Conservation (phyloP, 2,888 invertebrate species). For the Dromius quadrimaculatus region DNA sequence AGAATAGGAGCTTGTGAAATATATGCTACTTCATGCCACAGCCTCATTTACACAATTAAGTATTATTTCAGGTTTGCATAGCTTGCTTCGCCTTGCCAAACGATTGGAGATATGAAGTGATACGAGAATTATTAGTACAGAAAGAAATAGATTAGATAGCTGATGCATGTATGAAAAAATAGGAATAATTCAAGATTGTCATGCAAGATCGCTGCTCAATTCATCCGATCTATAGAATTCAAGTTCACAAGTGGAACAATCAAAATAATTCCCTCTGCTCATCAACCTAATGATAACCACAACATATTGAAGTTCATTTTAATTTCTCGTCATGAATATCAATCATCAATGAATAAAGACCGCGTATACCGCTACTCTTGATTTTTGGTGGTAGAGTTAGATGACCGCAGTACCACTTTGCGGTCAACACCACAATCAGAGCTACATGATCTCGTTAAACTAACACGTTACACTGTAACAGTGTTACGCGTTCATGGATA, state of each 20-base stretch:
- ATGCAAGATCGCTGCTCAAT: not conserved
- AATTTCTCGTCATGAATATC: no score
- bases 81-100: no score
- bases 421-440: conserved; percentile 32
- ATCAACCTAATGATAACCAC: no score
- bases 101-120: conserved; percentile 25
- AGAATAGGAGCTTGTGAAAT: conserved; percentile 40
- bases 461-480: not conserved
- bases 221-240: no score
- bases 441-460: conserved; percentile 12
- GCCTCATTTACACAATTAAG: conserved; percentile 46
- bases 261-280: no score
- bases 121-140: conserved; percentile 17
- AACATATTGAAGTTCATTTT: no score
- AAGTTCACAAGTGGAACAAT: no score
- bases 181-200: not conserved
- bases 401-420: conserved; percentile 10
- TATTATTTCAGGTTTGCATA: conserved; percentile 30
- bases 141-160: not conserved
- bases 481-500: not conserved
- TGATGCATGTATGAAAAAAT: conserved; percentile 19
- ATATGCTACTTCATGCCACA: conserved; percentile 36
- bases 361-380: no score
- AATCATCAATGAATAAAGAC: conserved; percentile 29
- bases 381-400: not conserved